These are phyloP conservation scores for Stichopus horrens DNA, from an alignment of 53 echinoderm and acorn worm genomes.

Conservation along the genomic window DNA sequence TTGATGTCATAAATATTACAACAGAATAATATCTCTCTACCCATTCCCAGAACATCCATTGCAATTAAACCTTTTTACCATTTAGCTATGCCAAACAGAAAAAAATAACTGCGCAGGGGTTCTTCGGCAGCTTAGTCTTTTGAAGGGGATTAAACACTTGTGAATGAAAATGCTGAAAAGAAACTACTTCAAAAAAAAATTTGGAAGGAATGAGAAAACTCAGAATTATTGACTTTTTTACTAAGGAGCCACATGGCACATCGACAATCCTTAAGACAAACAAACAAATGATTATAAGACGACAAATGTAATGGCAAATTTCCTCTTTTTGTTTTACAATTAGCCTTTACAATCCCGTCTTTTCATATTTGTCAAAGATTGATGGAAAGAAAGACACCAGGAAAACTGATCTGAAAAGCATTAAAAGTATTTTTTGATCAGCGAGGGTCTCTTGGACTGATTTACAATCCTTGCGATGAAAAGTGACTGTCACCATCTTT, in stretches of 20 bases:
- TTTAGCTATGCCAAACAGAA: too few relatives aligned
- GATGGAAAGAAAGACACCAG: background rate
- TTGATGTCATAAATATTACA: background rate
- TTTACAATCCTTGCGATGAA: conserved; percentile 27
- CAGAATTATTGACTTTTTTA: too few relatives aligned
- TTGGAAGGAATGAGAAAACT: too few relatives aligned
- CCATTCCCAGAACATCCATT: background rate
- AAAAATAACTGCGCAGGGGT: too few relatives aligned
- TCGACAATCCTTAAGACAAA: too few relatives aligned
- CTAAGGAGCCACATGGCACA: too few relatives aligned
- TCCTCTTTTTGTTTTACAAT: background rate
- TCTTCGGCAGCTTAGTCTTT: too few relatives aligned
- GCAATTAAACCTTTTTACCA: background rate
- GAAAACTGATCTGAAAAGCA: conserved; percentile 34
- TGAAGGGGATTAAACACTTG: too few relatives aligned
- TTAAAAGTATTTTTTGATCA: conserved; percentile 31
- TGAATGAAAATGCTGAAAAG: too few relatives aligned
- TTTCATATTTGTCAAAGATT: background rate
- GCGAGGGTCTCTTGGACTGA: background rate
- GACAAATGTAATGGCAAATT: too few relatives aligned
- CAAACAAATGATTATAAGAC: too few relatives aligned
- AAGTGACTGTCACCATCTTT: conserved; percentile 42
- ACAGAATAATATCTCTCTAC: background rate
- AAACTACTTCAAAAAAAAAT: too few relatives aligned
- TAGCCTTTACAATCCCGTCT: background rate